phyloP scores from a whole-genome alignment of 2,888 invertebrate species.

The Isoperla grammatica region DNA sequence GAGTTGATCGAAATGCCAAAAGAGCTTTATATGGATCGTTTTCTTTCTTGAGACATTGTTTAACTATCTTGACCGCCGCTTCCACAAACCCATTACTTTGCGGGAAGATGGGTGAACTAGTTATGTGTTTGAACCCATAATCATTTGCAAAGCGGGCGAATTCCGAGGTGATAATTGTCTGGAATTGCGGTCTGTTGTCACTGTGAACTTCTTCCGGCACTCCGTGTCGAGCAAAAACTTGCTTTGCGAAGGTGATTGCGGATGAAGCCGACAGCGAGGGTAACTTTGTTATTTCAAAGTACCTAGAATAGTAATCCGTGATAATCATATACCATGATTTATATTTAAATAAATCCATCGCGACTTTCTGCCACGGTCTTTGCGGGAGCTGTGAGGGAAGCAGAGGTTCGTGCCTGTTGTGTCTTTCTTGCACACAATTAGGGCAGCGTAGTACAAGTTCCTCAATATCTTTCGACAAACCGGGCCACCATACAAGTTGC shows the following conservation, averaged over 20 bases:
- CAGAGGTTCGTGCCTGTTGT: constrained; percentile 28
- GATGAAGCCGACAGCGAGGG: constrained; percentile 13
- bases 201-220: constrained; percentile 31
- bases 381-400: constrained; percentile 28
- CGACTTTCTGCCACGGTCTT: constrained; percentile 33
- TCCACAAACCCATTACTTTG: constrained; percentile 32
- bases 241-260: constrained; percentile 24
- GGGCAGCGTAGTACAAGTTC: constrained; percentile 28
- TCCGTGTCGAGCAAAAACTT: constrained; percentile 32
- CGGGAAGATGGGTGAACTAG: constrained; percentile 31
- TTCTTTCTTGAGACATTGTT: constrained; percentile 26
- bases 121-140: constrained; percentile 28
- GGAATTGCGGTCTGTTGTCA: constrained; percentile 33
- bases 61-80: constrained; percentile 31
- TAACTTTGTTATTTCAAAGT: constrained; percentile 28
- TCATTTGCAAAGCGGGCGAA: constrained; percentile 22
- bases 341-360: constrained; percentile 31
- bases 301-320: constrained; percentile 32
- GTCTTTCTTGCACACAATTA: constrained; percentile 26
- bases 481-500: constrained; percentile 34
- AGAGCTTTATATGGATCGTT: constrained; percentile 22
- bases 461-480: constrained; percentile 26
- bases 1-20: constrained; percentile 19
- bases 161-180: neutral
- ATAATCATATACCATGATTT: constrained; percentile 31